These are phyloP conservation scores for Pristionchus exspectatus DNA, from an alignment of 2,888 invertebrate species.

Conservation along the genomic window DNA sequence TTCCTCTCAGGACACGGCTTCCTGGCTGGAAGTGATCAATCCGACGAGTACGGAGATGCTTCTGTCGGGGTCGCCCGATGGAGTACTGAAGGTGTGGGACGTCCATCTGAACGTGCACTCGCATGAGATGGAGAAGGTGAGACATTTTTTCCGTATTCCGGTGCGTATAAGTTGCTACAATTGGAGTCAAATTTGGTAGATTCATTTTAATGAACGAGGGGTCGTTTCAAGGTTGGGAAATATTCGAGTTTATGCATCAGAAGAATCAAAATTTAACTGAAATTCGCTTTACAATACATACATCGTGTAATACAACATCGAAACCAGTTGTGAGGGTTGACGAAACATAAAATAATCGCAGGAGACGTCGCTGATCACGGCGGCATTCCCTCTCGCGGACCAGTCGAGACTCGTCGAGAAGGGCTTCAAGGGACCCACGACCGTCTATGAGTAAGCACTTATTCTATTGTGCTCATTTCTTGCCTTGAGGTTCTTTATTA, in stretches of 20 bases:
- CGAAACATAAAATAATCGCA: background rate
- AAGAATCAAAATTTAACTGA: too few species aligned
- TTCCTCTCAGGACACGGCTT: slow-evolving; percentile 65
- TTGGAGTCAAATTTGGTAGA: too few species aligned
- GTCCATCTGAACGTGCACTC: slow-evolving; percentile 69
- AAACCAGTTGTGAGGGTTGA: too few species aligned
- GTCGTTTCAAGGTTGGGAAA: too few species aligned
- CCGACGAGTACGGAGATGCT: slow-evolving; percentile 74
- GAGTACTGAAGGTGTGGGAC: slow-evolving; percentile 72
- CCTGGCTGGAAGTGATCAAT: slow-evolving; percentile 72
- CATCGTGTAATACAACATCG: too few species aligned
- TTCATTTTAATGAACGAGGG: too few species aligned
- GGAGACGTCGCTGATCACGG: slow-evolving; percentile 63
- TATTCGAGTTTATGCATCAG: too few species aligned
- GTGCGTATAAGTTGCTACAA: too few species aligned
- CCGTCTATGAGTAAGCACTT: slow-evolving; percentile 59
- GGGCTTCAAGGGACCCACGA: slow-evolving; percentile 49
- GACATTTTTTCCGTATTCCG: too few species aligned
- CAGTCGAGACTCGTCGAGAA: slow-evolving; percentile 59
- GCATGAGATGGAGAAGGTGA: slow-evolving; percentile 62
- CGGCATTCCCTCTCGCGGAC: slow-evolving; percentile 69
- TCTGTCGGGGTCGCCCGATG: slow-evolving; percentile 69
- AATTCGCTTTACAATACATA: too few species aligned
- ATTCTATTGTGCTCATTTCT: background rate
- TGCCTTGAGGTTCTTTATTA: background rate